Base-by-base conservation (phyloP, 2,113 vertebrate genomes). In the Theristicus caerulescens region DNA sequence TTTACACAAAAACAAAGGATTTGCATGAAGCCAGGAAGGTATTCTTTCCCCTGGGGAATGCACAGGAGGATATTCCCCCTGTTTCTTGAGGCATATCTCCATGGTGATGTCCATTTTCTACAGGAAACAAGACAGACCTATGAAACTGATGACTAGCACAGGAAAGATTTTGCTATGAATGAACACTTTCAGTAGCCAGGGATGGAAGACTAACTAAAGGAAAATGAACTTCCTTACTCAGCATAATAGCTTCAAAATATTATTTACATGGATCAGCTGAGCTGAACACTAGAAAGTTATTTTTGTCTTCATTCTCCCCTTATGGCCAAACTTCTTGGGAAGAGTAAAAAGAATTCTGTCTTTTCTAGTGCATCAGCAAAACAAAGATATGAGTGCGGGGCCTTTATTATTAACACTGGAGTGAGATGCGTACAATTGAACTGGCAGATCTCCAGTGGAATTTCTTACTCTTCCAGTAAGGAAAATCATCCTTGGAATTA, bases 191-290 rank as follows among this genome's bases (percentile, higher is more conserved):
- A 70, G 49, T 62, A 89, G 26, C 42, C 51, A 91, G 20, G 17
- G 31, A 65, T 44, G 65, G 69, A 87, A 79, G 24, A 76, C 38
- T 64, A n/a, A 85, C 36, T 77, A 52, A 74, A 90, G 32, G 66
- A 88, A 94, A 93, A 88, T 64, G 1, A 88, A 78, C 66, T 90
- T 90, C 52, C 70, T 90, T 92, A 82, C 38, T 90, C 86, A 91
- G 72, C 54, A 85, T 82, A 32, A 66, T n/a, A 79, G 40, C 26
- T 89, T 92, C 49, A 40, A 51, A 88, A 70, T 82, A 11, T 65
- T 84, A 24, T 74, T 80, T 70, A 90, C 46, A 44, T 36, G 31
- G 15, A 36, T 92, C 58, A 84, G 69, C 65, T 79, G 65, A 93
- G 52, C 42, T 46, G 52, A 81, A 65, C 9, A 26, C 32, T 55